Base-by-base conservation (phyloP, 2,113 vertebrate genomes). In the Gasterosteus aculeatus region DNA sequence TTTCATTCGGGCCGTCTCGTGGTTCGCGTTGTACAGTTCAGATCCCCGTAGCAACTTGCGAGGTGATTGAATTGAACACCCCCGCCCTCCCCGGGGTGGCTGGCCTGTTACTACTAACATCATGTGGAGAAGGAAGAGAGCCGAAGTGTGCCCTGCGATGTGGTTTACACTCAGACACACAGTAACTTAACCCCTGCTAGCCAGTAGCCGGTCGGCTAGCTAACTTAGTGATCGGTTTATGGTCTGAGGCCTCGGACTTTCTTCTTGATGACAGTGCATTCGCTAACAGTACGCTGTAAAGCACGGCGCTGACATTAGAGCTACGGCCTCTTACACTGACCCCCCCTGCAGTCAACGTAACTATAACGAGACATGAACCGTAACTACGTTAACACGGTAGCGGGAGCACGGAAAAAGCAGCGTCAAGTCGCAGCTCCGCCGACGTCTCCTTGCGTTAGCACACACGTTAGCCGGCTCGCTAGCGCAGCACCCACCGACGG, bases 181-280 rank as follows among this genome's bases (percentile, higher is more conserved):
- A 26, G n/a, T 61, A 76, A 81, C 26, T 68, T 63, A 58, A 77
- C 71, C 53, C 31, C 31, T 2, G 59, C 69, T 72, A 56, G 71
- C n/a, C 11, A 29, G 57, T 57, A 67, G 75, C 53, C 51, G 71
- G 26, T 29, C 64, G 59, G 70, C 46, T 47, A 68, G 72, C 71
- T 63, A 76, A 86, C 51, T 78, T 80, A 69, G 53, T 78, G 53
- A 71, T 10, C 49, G 81, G 54, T 84, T 84, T 56, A 22, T 61
- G 74, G 38, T 68, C 53, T 38, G 47, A 90, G 93, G 92, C 93
- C 92, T 90, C 75, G 82, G 68, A 88, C 87, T 90, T 82, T 81
- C 74, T 76, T 87, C 85, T 90, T 85, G 86, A 91, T 93, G 93
- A 94, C 93, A 94, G 86, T 91, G 90, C 93, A 90, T 84, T 92